A percentile compares a stretch with the other conserved stretches of the same genome.
These are phyloP conservation scores for Onthophagus sagittarius DNA, from an alignment of 2,888 invertebrate species.

Conservation along the genomic window DNA sequence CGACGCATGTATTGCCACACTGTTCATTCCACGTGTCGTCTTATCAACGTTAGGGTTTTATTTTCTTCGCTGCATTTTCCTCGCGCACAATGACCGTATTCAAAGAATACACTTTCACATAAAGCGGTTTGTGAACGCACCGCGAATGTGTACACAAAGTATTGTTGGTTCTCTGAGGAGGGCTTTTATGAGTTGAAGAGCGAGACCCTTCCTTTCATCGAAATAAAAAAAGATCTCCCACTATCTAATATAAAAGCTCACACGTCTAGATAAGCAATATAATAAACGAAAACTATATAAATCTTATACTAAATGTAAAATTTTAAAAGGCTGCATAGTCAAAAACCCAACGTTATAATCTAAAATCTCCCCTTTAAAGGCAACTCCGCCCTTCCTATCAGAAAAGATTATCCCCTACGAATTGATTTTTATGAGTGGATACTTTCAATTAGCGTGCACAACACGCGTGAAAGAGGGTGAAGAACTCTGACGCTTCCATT, in stretches of 20 bases:
- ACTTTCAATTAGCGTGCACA: constrained; percentile 45
- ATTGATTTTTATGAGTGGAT: constrained; percentile 46
- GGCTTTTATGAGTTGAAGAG: neutral
- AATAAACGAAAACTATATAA: neutral
- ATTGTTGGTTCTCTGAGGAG: neutral
- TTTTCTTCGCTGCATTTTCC: neutral
- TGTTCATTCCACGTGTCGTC: neutral
- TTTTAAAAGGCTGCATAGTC: neutral
- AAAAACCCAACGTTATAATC: neutral
- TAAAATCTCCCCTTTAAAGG: neutral
- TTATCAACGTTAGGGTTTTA: neutral
- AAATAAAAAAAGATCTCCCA: neutral
- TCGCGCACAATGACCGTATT: neutral
- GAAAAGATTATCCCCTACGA: constrained; percentile 31
- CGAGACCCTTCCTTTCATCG: neutral
- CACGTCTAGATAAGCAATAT: neutral
- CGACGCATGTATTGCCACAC: neutral
- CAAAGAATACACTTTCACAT: neutral
- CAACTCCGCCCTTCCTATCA: constrained; percentile 26
- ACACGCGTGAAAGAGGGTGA: constrained; percentile 31
- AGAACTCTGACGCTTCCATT: constrained; percentile 22
- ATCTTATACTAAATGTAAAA: neutral
- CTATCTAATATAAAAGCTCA: neutral
- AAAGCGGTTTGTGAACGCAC: neutral
- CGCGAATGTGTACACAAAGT: neutral